phyloP scores from a whole-genome alignment of 2,797 vertebrate genomes.

The Fratercula arctica region DNA sequence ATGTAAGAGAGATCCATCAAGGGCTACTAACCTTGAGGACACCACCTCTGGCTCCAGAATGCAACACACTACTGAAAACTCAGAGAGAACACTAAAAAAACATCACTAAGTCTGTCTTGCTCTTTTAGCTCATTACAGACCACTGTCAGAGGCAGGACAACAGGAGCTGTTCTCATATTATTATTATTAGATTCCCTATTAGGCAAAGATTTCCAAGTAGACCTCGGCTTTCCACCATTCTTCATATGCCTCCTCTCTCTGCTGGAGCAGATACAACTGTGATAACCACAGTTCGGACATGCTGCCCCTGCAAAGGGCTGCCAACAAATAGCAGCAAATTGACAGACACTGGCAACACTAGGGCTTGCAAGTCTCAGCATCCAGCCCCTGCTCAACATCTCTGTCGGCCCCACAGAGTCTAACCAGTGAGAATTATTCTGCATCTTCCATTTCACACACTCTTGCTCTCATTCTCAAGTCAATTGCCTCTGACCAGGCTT shows the following conservation, averaged over 20 bases:
- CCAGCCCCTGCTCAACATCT: neutral
- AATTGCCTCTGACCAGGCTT: neutral
- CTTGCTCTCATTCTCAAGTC: neutral
- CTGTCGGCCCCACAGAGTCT: no score
- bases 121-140: neutral
- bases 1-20: neutral
- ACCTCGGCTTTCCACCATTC: neutral
- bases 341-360: rapidly evolving
- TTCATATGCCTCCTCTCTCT: neutral
- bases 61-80: neutral
- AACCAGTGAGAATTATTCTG: neutral
- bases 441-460: neutral
- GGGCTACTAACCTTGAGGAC: neutral
- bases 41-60: neutral
- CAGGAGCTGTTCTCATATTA: neutral
- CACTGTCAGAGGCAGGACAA: neutral
- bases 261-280: neutral
- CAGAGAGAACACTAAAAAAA: neutral
- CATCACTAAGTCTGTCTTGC: neutral
- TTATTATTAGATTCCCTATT: neutral
- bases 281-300: neutral
- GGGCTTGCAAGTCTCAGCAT: neutral
- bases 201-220: neutral
- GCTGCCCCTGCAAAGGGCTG: neutral
- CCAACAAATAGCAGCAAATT: neutral